Conservation (phyloP, 2,888 invertebrate genomes). For the Drosophila cognata region DNA sequence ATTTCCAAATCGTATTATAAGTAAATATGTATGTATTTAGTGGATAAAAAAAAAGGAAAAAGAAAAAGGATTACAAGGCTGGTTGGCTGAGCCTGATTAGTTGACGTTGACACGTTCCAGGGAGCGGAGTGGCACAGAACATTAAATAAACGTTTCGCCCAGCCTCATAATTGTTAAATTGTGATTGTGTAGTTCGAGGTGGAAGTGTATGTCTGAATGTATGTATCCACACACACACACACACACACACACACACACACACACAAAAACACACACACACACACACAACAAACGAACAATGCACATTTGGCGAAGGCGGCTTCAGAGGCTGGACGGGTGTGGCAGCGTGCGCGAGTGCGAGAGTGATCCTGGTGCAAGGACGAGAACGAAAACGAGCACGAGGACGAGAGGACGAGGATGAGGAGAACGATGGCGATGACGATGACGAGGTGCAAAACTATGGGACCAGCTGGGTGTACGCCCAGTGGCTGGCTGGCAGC, state of each 20-base stretch:
- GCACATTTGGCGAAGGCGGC: constrained; percentile 53
- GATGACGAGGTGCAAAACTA: constrained; percentile 62
- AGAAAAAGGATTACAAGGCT: constrained; percentile 33
- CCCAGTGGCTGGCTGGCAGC: constrained; percentile 65
- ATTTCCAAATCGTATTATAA: constrained; percentile 41
- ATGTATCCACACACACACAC: neutral
- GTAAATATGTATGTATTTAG: constrained; percentile 9
- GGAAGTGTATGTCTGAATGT: constrained; percentile 5
- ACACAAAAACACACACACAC: neutral
- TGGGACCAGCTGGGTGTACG: constrained; percentile 66
- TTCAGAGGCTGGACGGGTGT: constrained; percentile 67
- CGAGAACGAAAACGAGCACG: constrained; percentile 6
- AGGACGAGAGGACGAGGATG: constrained; percentile 13
- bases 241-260: constrained; percentile 1
- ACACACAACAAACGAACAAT: constrained; percentile 15
- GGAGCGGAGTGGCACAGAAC: constrained; percentile 32
- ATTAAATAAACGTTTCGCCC: constrained; percentile 35
- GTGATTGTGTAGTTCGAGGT: constrained; percentile 8
- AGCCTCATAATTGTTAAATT: constrained; percentile 30
- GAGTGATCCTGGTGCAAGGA: constrained; percentile 49
- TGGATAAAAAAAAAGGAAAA: neutral
- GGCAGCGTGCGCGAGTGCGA: constrained; percentile 52
- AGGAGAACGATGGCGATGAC: constrained; percentile 18
- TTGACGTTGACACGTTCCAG: constrained; percentile 69
- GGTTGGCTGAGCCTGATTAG: constrained; percentile 53